Conservation (phyloP, 2,888 invertebrate genomes). For the Dugesia japonica region DNA sequence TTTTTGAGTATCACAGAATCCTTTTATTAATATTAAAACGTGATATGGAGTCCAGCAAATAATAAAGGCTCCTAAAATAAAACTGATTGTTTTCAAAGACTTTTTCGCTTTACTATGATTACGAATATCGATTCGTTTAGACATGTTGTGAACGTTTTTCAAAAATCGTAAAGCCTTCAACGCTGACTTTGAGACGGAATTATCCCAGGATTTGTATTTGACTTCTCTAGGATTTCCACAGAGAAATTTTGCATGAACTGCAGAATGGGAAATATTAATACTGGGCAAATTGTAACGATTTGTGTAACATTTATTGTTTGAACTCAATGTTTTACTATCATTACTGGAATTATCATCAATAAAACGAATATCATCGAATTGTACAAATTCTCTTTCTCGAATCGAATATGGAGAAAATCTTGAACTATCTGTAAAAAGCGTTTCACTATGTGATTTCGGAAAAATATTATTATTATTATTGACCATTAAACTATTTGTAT, state of each 20-base stretch:
- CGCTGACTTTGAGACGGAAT: background rate
- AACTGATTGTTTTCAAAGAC: slow-evolving; percentile 90
- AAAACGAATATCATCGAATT: background rate
- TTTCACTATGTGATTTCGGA: background rate
- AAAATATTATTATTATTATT: background rate
- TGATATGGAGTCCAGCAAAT: slow-evolving; percentile 99
- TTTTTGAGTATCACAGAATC: slow-evolving; percentile 58
- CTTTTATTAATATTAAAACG: slow-evolving; percentile 79
- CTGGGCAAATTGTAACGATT: background rate
- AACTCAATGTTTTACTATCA: background rate
- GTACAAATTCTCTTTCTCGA: background rate
- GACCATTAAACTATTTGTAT: background rate
- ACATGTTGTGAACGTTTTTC: background rate
- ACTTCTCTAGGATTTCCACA: background rate
- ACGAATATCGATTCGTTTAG: background rate
- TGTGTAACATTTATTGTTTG: background rate
- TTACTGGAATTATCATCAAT: background rate
- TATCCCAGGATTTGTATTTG: background rate
- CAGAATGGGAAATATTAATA: background rate
- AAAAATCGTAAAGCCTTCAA: background rate
- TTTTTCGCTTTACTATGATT: slow-evolving; percentile 94
- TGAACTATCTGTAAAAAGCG: background rate
- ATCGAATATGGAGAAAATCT: background rate
- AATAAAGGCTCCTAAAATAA: slow-evolving; percentile 86
- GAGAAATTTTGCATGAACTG: background rate